A percentile compares a stretch with the other conserved stretches of the same genome.
phyloP scores from a whole-genome alignment of 37 sponge, comb jelly and placozoan species.

The Trichoplax adhaerens region DNA sequence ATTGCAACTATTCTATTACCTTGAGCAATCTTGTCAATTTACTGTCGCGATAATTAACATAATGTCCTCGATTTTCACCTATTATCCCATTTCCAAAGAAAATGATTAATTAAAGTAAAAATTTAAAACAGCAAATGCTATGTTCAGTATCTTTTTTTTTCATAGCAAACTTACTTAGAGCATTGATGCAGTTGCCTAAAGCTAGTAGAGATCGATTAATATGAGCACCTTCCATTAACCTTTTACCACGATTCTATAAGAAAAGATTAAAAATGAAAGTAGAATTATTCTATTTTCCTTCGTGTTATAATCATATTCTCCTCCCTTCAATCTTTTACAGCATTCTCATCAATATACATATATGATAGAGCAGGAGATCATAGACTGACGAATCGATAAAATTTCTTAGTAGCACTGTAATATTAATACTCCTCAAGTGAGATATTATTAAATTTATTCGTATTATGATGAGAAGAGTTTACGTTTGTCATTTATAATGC shows the following conservation, averaged over 20 bases:
- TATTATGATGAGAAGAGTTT: too few species aligned
- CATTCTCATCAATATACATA: too few species aligned
- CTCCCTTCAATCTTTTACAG: too few species aligned
- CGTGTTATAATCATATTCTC: too few species aligned
- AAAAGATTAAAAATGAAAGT: conserved; percentile 1
- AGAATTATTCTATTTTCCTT: not conserved
- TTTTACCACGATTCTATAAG: conserved; percentile 51
- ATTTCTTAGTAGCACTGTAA: too few species aligned
- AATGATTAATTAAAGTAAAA: not conserved
- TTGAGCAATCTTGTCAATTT: conserved; percentile 72
- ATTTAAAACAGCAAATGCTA: not conserved
- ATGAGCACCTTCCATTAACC: conserved; percentile 77
- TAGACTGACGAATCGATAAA: too few species aligned
- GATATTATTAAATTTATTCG: too few species aligned
- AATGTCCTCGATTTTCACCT: conserved; percentile 16
- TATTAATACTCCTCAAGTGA: too few species aligned
- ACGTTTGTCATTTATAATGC: too few species aligned
- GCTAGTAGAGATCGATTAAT: conserved; percentile 80
- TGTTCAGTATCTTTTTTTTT: not conserved
- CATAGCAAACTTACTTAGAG: conserved; percentile 19
- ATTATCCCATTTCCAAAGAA: not conserved
- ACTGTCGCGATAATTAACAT: conserved; percentile 70
- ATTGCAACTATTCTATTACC: too few species aligned
- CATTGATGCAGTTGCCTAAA: conserved; percentile 78
- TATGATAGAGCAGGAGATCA: too few species aligned